Evolutionary conservation across 1,140 invertebrate species (phyloP), one percentile per base, ranked within the genome.

Genomic region (Dendroctonus ponderosae): DNA sequence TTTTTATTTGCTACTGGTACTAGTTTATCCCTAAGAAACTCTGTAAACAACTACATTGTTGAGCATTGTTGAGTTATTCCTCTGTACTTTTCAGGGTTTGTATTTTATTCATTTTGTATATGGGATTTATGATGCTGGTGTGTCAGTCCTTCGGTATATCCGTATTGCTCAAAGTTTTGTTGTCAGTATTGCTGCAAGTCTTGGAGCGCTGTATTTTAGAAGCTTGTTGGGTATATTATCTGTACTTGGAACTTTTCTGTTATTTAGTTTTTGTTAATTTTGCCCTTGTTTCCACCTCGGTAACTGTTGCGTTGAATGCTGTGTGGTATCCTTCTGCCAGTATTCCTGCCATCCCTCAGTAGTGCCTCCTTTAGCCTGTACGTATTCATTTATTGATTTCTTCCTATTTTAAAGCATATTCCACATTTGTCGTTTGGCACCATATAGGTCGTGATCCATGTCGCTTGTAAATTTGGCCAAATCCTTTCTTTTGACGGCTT

Each of bases 231-330:
- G 43, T 44, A 44, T 44, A 44, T 44, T n/a, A n/a, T 44, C 43
- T 44, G 43, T 44, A 44, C 43, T n/a, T 44, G 43, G 43, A 44
- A n/a, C 43, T 44, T 44, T 44, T 44, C 43, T 44, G 43, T 44
- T 44, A n/a, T n/a, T n/a, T n/a, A n/a, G n/a, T 44, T 44, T 44
- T 44, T n/a, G n/a, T 7, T 44, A 44, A 44, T 44, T n/a, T 44
- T 44, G 43, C n/a, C 43, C 43, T 44, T 44, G 43, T 44, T 44
- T 44, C 43, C 43, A 44, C n/a, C n/a, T n/a, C n/a, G n/a, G n/a
- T n/a, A n/a, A n/a, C n/a, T n/a, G n/a, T n/a, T n/a, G n/a, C n/a
- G n/a, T n/a, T n/a, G n/a, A n/a, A n/a, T n/a, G n/a, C n/a, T n/a
- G n/a, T n/a, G n/a, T n/a, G n/a, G n/a, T n/a, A n/a, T n/a, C n/a